Evolutionary conservation across 2,113 vertebrate genomes (phyloP), one percentile per base, ranked within the genome.

Genomic region (Oryctolagus cuniculus): DNA sequence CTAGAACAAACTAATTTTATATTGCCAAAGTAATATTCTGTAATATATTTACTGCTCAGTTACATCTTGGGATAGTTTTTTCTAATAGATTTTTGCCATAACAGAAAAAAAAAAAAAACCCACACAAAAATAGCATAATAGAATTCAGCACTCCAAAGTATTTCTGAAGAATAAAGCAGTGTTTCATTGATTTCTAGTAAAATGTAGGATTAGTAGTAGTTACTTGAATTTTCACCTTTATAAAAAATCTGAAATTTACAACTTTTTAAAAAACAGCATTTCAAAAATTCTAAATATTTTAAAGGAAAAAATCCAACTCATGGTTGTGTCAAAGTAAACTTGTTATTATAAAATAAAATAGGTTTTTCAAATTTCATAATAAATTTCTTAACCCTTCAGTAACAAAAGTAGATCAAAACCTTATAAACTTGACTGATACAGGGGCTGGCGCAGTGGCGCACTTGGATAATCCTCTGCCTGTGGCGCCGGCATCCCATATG

Each of bases 71-170:
- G 38, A 0, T 58, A 12, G 55, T 83, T 96, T 90, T 63, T 16
- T 51, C 53, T 82, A 58, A 12, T 31, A 10, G 7, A 16, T 31
- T 63, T 63, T 85, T 73, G 87, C 19, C 70, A 77, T 44, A 69
- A 86, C 10, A 77, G n/a, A 3, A 79, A 81, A 24, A 15, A 87
- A 75, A 66, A 63, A 25, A 58, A 19, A 70, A 22, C 12, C 70
- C 53, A 25, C 24, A 24, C 11, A 77, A 44, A 34, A 86, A 69
- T 27, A 24, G 22, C 38, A 77, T 21, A 79, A 61, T 11, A 75
- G n/a, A 94, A 70, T 63, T 64, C 29, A 34, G 22, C 51, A 74
- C 79, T 92, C 27, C 74, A 84, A 86, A 63, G 75, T 29, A 84
- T 21, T 58, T 86, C 8, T 51, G 49, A 84, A 31, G 5, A 94